Conservation (phyloP, 2,888 invertebrate species). For the Thysanoteuthis rhombus region DNA sequence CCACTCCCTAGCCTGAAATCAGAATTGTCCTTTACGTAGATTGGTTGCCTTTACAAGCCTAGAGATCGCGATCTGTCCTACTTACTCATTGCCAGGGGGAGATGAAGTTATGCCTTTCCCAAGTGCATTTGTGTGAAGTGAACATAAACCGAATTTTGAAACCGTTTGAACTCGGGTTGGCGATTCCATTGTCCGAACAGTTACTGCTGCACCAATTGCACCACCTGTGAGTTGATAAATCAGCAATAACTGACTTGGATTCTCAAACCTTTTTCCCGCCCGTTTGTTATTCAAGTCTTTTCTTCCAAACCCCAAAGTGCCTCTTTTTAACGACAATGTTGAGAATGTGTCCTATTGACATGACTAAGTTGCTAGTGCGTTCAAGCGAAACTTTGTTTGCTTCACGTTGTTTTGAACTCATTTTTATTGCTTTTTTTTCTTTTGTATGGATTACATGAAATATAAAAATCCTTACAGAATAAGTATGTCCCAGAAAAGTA, state of each 20-base stretch:
- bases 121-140: no score
- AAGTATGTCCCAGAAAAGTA: neutral
- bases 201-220: no score
- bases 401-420: neutral
- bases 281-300: neutral
- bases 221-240: no score
- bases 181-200: no score
- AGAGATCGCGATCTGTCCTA: no score
- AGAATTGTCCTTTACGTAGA: no score
- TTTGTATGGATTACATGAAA: neutral
- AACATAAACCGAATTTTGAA: no score
- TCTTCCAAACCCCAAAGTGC: neutral
- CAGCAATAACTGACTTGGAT: neutral
- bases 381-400: neutral
- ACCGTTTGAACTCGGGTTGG: no score
- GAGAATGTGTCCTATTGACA: constrained; percentile 12
- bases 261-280: neutral
- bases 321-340: neutral
- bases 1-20: no score
- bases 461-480: neutral
- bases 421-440: neutral
- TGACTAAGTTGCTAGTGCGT: neutral
- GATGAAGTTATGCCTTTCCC: no score
- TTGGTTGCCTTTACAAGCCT: no score
- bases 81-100: no score